Conservation (phyloP, 2,888 invertebrate species). For the Phortica magna region DNA sequence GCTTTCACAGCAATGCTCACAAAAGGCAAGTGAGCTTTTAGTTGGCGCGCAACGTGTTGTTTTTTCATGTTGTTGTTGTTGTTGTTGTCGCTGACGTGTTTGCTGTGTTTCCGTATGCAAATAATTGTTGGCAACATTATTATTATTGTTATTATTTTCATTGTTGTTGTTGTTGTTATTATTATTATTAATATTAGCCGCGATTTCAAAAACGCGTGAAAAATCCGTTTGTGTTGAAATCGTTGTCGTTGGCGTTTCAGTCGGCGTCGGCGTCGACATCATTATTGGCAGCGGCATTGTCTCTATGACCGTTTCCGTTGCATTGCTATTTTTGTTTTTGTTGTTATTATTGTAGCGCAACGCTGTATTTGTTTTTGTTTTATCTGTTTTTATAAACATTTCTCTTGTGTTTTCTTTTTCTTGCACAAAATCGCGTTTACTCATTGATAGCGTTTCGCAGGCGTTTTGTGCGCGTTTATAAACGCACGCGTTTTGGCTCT, state of each 20-base stretch:
- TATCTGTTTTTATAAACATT: constrained; percentile 31
- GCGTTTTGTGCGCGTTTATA: constrained; percentile 24
- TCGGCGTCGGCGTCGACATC: constrained; percentile 10
- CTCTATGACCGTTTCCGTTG: background rate
- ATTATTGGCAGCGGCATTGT: background rate
- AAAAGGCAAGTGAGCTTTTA: constrained; percentile 68
- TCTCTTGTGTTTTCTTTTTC: constrained; percentile 7
- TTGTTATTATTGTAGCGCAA: constrained; percentile 6
- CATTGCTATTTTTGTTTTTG: constrained; percentile 7
- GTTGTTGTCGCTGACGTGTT: constrained; percentile 45
- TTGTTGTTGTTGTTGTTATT: constrained; percentile 39
- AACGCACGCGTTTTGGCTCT: constrained; percentile 34
- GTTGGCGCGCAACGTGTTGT: constrained; percentile 48
- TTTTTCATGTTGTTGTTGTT: constrained; percentile 43
- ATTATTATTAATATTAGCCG: constrained; percentile 40
- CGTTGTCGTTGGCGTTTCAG: constrained; percentile 37
- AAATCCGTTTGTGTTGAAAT: constrained; percentile 32
- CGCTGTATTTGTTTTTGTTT: background rate
- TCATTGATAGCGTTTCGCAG: background rate
- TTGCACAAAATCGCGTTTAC: background rate
- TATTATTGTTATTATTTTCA: constrained; percentile 40
- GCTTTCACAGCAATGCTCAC: constrained; percentile 71
- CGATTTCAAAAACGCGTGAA: constrained; percentile 49
- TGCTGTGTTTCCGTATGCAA: constrained; percentile 34
- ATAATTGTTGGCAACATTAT: constrained; percentile 45